A percentile compares a stretch with the other conserved stretches of the same genome.
phyloP scores from a whole-genome alignment of 1,140 invertebrate species.

The Ruditapes philippinarum region DNA sequence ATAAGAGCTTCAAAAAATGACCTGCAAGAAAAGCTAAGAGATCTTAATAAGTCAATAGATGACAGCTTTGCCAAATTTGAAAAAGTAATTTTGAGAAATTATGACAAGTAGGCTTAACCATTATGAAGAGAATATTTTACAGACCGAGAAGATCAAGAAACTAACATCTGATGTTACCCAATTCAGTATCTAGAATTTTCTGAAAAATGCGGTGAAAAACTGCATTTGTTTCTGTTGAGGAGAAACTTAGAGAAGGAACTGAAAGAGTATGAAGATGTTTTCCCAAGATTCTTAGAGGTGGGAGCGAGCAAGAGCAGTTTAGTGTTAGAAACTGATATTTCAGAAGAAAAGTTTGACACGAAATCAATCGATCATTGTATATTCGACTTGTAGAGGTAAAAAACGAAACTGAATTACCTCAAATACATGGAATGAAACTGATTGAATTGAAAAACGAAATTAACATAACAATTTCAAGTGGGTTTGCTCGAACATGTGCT shows the following conservation, averaged over 20 bases:
- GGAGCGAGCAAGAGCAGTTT: background rate
- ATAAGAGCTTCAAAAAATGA: background rate
- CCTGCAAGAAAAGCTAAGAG: background rate
- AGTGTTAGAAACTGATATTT: background rate
- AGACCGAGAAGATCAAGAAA: background rate
- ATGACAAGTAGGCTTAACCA: background rate
- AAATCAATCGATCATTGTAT: background rate
- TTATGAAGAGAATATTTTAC: background rate
- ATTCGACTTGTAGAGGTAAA: background rate
- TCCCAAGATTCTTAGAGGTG: background rate
- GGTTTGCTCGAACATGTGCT: background rate
- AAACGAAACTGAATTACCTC: background rate
- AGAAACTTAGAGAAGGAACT: background rate
- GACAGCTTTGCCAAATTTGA: background rate
- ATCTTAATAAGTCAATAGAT: background rate
- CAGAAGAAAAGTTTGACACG: background rate
- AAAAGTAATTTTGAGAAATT: background rate
- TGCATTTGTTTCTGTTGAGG: background rate
- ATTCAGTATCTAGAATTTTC: background rate
- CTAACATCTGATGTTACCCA: background rate
- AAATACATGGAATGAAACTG: background rate
- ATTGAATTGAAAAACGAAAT: background rate
- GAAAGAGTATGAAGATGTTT: background rate
- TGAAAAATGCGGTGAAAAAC: background rate
- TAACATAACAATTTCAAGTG: background rate